These are phyloP conservation scores for Protonemura montana DNA, from an alignment of 2,888 invertebrate genomes.

Conservation along the genomic window DNA sequence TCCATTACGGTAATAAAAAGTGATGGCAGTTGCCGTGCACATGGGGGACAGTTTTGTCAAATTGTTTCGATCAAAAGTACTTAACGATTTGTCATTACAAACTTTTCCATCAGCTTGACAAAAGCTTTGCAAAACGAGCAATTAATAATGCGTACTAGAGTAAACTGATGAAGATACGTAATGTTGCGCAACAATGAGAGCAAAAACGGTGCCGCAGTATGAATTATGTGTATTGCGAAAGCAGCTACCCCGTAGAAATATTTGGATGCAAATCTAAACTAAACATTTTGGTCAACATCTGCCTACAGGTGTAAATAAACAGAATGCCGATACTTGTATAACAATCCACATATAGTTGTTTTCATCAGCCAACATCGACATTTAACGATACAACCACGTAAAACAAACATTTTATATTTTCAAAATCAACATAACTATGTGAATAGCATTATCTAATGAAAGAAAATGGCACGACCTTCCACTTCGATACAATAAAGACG, in stretches of 20 bases:
- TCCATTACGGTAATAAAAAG: background rate
- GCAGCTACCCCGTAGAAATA: background rate
- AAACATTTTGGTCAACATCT: background rate
- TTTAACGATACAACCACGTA: background rate
- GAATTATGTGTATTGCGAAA: background rate
- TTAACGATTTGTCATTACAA: background rate
- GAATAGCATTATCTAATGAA: background rate
- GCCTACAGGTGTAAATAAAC: background rate
- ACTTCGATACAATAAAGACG: background rate
- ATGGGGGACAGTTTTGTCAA: background rate
- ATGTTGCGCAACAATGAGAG: background rate
- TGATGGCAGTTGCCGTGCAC: background rate
- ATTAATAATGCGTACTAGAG: background rate
- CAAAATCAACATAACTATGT: background rate
- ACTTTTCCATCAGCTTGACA: background rate
- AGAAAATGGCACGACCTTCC: background rate
- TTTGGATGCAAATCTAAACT: background rate
- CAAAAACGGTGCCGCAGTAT: background rate
- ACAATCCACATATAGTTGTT: background rate
- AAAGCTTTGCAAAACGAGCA: slow-evolving; percentile 12
- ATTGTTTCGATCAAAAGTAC: slow-evolving; percentile 7
- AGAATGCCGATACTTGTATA: background rate
- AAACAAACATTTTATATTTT: background rate
- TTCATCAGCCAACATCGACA: background rate
- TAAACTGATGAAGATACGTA: background rate